phyloP scores from a whole-genome alignment of 2,113 vertebrate species.

The Anhinga anhinga region DNA sequence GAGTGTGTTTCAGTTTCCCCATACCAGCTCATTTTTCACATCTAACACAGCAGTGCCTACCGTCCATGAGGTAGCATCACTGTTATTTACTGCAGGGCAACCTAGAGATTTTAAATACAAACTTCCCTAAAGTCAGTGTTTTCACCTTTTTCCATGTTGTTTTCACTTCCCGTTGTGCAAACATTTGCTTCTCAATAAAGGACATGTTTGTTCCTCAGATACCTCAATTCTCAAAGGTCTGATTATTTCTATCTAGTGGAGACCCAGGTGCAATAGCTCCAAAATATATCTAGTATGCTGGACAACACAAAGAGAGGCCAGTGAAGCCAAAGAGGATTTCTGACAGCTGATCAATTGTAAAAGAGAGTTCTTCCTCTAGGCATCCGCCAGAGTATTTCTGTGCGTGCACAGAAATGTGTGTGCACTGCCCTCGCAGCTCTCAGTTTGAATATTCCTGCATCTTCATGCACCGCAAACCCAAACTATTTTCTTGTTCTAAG shows the following conservation, averaged over 20 bases:
- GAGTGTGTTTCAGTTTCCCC: neutral
- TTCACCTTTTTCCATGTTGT: neutral
- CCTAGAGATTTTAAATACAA: neutral
- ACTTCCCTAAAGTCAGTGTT: neutral
- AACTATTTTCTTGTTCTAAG: neutral
- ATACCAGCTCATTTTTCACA: neutral
- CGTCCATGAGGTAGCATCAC: fast-evolving
- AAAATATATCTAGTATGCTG: neutral
- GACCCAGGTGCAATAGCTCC: neutral
- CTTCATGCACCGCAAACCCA: neutral
- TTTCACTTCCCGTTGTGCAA: neutral
- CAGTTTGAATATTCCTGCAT: neutral
- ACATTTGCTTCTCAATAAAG: neutral
- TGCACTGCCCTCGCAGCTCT: neutral
- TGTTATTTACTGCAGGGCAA: neutral
- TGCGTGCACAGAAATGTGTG: neutral
- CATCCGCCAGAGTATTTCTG: neutral
- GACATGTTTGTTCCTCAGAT: neutral
- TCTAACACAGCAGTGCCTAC: neutral
- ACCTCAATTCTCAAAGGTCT: neutral
- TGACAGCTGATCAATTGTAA: neutral
- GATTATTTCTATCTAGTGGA: neutral
- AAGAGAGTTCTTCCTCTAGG: neutral
- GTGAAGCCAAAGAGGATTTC: neutral
- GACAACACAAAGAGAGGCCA: neutral